Evolutionary conservation across 2,888 invertebrate species (phyloP).

Genomic region (Drosophila phalerata): DNA sequence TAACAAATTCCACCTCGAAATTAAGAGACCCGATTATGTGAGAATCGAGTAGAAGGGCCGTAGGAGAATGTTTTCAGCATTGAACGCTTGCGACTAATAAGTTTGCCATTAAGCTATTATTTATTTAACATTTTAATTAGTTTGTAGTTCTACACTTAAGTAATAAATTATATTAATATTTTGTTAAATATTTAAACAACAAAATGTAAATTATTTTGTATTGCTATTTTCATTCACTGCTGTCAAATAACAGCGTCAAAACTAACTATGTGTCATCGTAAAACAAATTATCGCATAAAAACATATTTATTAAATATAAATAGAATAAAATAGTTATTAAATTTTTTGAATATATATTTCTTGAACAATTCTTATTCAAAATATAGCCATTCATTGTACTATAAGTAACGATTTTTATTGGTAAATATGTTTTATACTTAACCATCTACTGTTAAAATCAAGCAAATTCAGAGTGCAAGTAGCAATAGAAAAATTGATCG

Average conservation of each 20-base stretch:
- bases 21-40: constrained; percentile 29
- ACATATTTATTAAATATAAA: no score
- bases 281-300: no score
- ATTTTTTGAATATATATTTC: background rate
- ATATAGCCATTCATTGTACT: background rate
- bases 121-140: constrained; percentile 1
- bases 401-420: background rate
- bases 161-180: background rate
- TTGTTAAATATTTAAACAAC: constrained; percentile 19
- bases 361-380: constrained; percentile 5
- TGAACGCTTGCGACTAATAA: no score
- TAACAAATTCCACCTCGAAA: background rate
- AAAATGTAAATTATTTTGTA: background rate
- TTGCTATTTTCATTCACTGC: background rate
- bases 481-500: no score
- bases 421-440: constrained; percentile 5
- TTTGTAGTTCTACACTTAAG: background rate
- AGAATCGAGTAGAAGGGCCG: constrained; percentile 40
- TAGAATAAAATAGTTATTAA: no score
- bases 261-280: no score
- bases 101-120: constrained; percentile 11
- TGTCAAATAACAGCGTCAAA: no score
- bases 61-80: constrained; percentile 13
- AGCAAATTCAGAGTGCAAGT: no score
- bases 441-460: constrained; percentile 3